A percentile compares a stretch with the other conserved stretches of the same genome.
These are phyloP conservation scores for Xylocopa sonorina DNA, from an alignment of 1,140 invertebrate species.

Conservation along the genomic window DNA sequence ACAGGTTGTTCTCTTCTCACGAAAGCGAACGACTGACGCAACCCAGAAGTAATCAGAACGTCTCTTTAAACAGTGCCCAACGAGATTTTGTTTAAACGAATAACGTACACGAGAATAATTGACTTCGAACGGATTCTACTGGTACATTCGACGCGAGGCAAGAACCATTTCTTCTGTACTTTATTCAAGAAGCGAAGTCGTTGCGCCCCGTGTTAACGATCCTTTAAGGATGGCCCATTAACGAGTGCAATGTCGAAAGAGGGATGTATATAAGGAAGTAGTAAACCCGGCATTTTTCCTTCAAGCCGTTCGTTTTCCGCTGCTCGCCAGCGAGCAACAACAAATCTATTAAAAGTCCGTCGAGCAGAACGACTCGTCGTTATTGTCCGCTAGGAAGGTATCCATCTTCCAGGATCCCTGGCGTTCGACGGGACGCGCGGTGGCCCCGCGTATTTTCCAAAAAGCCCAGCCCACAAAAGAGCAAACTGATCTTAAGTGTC, in stretches of 20 bases:
- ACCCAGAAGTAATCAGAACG: not conserved
- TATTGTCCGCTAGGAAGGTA: conserved; percentile 53
- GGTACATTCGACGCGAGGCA: no score
- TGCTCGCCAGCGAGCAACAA: conserved; percentile 35
- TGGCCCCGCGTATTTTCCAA: conserved; percentile 38
- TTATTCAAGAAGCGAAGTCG: no score
- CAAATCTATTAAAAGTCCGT: conserved; percentile 45
- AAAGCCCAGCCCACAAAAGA: conserved; percentile 69
- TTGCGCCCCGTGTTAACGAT: no score
- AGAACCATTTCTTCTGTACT: no score
- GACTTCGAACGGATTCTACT: no score
- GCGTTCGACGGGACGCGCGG: not conserved
- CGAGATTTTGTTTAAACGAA: no score
- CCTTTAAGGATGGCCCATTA: not conserved
- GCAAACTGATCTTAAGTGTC: conserved; percentile 71
- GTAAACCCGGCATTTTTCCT: not conserved
- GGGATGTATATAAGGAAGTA: not conserved
- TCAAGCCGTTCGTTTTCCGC: conserved; percentile 26
- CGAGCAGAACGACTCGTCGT: conserved; percentile 47
- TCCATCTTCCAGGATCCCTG: conserved; percentile 40
- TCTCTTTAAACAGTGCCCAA: no score
- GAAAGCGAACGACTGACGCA: not conserved
- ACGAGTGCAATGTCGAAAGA: not conserved
- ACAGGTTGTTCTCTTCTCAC: not conserved
- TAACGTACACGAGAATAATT: no score